Evolutionary conservation across 2,888 invertebrate genomes (phyloP).

Genomic region (Tetropium fuscum): DNA sequence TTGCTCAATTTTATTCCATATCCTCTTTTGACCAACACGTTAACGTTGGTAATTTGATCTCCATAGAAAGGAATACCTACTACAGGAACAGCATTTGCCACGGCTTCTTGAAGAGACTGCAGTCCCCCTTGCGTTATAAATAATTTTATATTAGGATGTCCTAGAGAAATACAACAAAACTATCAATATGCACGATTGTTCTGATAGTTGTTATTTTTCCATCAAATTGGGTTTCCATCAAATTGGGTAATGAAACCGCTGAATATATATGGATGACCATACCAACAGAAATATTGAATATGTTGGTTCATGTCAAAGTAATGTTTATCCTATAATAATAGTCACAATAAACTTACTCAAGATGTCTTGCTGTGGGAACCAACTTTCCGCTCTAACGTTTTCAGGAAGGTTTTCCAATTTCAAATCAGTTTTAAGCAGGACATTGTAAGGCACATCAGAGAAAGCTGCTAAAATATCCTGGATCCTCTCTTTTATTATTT

Average conservation of each 20-base stretch:
- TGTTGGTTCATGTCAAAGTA: too few relatives aligned
- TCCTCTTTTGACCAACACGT: conserved; percentile 40
- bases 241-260: too few relatives aligned
- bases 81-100: conserved; percentile 40
- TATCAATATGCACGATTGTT: too few relatives aligned
- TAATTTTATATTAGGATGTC: conserved; percentile 66
- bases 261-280: too few relatives aligned
- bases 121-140: conserved; percentile 57
- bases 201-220: too few relatives aligned
- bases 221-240: too few relatives aligned
- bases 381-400: conserved; percentile 57
- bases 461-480: conserved; percentile 34
- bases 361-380: conserved; percentile 57
- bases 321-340: too few relatives aligned
- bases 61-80: conserved; percentile 47
- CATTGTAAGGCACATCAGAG: conserved; percentile 37
- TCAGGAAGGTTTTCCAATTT: conserved; percentile 41
- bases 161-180: conserved; percentile 31
- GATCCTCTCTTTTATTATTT: conserved; percentile 31
- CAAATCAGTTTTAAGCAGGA: conserved; percentile 36
- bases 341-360: conserved; percentile 45
- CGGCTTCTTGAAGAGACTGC: conserved; percentile 47
- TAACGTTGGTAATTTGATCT: conserved; percentile 45
- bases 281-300: too few relatives aligned
- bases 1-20: conserved; percentile 40